phyloP scores from a whole-genome alignment of 2,888 invertebrate species.

The Mystacides longicornis region DNA sequence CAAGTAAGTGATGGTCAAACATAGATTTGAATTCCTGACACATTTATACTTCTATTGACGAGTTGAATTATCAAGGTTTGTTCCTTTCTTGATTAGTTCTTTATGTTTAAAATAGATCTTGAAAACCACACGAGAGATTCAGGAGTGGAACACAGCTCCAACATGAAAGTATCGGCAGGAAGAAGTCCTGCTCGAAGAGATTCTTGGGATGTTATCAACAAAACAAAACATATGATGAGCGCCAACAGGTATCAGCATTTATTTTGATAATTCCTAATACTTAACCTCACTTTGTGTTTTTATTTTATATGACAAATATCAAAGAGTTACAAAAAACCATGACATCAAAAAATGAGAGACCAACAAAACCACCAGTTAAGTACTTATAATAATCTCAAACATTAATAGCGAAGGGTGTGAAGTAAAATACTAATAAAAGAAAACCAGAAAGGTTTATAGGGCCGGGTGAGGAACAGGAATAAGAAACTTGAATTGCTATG shows the following conservation, averaged over 20 bases:
- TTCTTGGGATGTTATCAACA: conserved; percentile 77
- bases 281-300: no score
- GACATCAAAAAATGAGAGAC: no score
- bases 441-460: no score
- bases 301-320: no score
- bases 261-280: no score
- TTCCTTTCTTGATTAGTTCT: background rate
- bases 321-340: no score
- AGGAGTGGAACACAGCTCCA: conserved; percentile 49
- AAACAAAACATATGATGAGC: conserved; percentile 68
- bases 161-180: conserved; percentile 53
- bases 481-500: no score
- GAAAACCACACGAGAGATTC: conserved; percentile 16
- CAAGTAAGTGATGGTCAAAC: background rate
- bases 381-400: no score
- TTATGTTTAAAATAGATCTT: background rate
- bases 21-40: background rate
- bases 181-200: conserved; percentile 57
- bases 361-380: no score
- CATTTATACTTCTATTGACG: background rate
- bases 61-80: background rate
- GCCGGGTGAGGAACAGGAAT: no score
- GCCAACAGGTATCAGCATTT: conserved; percentile 41
- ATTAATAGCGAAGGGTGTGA: no score
- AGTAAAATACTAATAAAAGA: no score